Conservation (phyloP, 2,888 invertebrate genomes). For the Stenchaetothrips biformis region DNA sequence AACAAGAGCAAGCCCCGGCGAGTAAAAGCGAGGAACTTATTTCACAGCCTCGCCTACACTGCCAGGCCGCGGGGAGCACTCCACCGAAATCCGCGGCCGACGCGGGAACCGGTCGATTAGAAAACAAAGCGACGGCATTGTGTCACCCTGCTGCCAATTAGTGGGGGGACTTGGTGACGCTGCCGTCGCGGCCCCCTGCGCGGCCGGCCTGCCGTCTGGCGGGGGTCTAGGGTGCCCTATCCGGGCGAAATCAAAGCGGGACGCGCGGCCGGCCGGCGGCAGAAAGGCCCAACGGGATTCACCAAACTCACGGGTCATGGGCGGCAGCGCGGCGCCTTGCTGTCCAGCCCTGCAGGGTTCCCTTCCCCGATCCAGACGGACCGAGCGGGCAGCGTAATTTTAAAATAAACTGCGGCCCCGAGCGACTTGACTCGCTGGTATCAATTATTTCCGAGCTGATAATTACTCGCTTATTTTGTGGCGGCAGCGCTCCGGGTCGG, state of each 20-base stretch:
- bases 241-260: too few species aligned
- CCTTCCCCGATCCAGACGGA: not conserved
- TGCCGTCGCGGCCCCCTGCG: too few species aligned
- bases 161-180: too few species aligned
- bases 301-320: not conserved
- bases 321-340: not conserved
- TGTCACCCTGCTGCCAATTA: too few species aligned
- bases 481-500: not conserved
- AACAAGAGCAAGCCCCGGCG: constrained; percentile 2
- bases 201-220: too few species aligned
- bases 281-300: constrained; percentile 4
- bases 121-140: too few species aligned
- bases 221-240: too few species aligned
- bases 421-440: not conserved
- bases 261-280: not conserved
- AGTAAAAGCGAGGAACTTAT: constrained; percentile 12
- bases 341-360: not conserved
- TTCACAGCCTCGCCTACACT: constrained; percentile 22
- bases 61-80: not conserved
- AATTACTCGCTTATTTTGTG: constrained; percentile 16
- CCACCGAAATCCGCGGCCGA: too few species aligned
- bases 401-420: constrained; percentile 22
- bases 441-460: constrained; percentile 19
- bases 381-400: not conserved
- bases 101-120: too few species aligned